phyloP scores from a whole-genome alignment of 2,113 vertebrate genomes.

The Phoenicopterus ruber region DNA sequence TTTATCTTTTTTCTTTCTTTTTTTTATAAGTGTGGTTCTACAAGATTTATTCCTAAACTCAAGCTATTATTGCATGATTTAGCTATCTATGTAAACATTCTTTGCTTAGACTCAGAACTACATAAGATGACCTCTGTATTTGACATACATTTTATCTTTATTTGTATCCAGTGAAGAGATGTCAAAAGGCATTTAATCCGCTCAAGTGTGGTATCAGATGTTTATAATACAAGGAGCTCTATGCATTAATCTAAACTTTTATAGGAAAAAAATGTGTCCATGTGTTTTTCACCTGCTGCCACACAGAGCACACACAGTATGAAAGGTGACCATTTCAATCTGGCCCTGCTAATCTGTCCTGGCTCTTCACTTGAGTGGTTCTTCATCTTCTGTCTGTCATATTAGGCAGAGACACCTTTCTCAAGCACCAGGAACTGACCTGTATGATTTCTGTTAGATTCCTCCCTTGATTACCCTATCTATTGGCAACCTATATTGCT shows the following conservation, averaged over 20 bases:
- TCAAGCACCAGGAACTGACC: not conserved
- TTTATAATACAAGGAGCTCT: not conserved
- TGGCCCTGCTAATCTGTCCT: not conserved
- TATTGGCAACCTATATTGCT: not conserved
- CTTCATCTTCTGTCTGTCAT: not conserved
- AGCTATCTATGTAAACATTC: not conserved
- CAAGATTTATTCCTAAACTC: not conserved
- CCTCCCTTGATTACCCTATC: not conserved
- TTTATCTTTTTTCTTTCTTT: not conserved
- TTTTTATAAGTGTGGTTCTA: accelerated
- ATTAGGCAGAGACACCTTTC: not conserved
- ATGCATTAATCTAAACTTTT: not conserved
- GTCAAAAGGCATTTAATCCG: not conserved
- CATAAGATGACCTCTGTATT: accelerated
- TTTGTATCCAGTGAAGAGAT: not conserved
- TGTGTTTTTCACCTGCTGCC: not conserved
- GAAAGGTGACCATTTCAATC: not conserved
- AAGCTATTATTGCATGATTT: not conserved
- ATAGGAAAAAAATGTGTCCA: not conserved
- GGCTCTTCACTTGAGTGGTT: not conserved
- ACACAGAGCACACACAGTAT: not conserved
- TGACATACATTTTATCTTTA: not conserved
- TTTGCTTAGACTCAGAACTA: not conserved
- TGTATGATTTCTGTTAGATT: not conserved
- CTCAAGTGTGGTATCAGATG: not conserved